A percentile compares a stretch with the other conserved stretches of the same genome.
Evolutionary conservation across 2,888 invertebrate genomes (phyloP).

Genomic region (Athetis lepigone): DNA sequence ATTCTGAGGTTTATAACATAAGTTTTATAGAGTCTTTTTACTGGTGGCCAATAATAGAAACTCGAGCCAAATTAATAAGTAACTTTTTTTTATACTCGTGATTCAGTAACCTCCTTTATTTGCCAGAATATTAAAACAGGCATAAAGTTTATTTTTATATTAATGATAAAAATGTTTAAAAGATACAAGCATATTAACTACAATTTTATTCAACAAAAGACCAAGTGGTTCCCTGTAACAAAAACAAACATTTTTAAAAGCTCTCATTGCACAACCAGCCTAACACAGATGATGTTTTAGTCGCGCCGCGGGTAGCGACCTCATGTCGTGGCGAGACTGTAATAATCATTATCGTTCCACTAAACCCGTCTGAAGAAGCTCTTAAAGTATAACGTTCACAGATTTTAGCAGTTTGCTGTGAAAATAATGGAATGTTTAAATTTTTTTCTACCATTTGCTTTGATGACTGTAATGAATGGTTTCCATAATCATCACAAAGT

Average conservation of each 20-base stretch:
- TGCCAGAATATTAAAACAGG: too few species aligned
- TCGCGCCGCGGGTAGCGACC: slow-evolving; percentile 46
- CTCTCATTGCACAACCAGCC: slow-evolving; percentile 14
- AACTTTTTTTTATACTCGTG: too few species aligned
- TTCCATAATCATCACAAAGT: background rate
- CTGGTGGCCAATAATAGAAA: too few species aligned
- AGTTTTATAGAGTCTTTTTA: too few species aligned
- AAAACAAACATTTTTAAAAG: slow-evolving; percentile 30
- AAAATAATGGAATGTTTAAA: slow-evolving; percentile 13
- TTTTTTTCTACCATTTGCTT: slow-evolving; percentile 6
- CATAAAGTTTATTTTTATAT: too few species aligned
- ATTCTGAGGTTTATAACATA: too few species aligned
- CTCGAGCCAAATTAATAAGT: too few species aligned
- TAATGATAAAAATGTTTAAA: too few species aligned
- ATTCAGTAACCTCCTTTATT: too few species aligned
- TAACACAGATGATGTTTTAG: slow-evolving; percentile 34
- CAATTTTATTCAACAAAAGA: background rate
- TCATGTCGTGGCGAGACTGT: slow-evolving; percentile 34
- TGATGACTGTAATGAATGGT: background rate
- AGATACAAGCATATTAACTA: too few species aligned
- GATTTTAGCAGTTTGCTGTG: slow-evolving; percentile 6
- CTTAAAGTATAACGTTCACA: slow-evolving; percentile 5
- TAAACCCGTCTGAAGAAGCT: slow-evolving; percentile 26
- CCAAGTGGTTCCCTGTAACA: too few species aligned
- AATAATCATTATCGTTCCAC: slow-evolving; percentile 32